Conservation (phyloP, 2,113 vertebrate genomes). For the Prunella fulvescens region DNA sequence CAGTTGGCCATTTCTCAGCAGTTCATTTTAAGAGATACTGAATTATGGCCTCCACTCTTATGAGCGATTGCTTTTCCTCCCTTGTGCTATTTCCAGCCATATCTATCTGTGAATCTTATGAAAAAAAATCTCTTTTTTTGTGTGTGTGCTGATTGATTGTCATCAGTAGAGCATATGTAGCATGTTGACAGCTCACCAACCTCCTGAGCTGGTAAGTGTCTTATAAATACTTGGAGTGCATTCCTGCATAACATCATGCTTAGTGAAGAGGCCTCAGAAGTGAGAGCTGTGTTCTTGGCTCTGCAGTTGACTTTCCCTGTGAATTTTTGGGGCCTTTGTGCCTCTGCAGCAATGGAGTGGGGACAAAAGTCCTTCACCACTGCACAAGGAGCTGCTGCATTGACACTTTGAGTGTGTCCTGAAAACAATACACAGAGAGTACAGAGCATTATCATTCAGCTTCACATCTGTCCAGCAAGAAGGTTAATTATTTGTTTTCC, state of each 20-base stretch:
- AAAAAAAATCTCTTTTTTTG: background rate
- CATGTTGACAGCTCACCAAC: background rate
- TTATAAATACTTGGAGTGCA: background rate
- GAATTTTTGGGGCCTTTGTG: background rate
- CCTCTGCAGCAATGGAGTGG: background rate
- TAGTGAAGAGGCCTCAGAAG: background rate
- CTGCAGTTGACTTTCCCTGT: background rate
- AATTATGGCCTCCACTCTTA: background rate
- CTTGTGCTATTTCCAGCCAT: background rate
- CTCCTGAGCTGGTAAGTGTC: background rate
- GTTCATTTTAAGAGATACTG: conserved; percentile 7
- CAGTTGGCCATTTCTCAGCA: background rate
- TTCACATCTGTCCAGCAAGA: background rate
- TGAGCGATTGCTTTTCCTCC: background rate
- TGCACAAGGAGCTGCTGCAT: background rate
- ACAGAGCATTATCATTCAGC: conserved; percentile 21
- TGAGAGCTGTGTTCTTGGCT: background rate
- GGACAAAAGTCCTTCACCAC: background rate
- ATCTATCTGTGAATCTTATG: background rate
- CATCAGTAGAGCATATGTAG: background rate
- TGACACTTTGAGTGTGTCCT: background rate
- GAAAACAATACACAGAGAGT: background rate
- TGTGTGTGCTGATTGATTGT: background rate
- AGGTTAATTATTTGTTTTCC: conserved; percentile 61
- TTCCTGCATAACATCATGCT: background rate